A percentile compares a stretch with the other conserved stretches of the same genome.
Evolutionary conservation across 1,140 invertebrate species (phyloP).

Genomic region (Laodelphax striatellus): DNA sequence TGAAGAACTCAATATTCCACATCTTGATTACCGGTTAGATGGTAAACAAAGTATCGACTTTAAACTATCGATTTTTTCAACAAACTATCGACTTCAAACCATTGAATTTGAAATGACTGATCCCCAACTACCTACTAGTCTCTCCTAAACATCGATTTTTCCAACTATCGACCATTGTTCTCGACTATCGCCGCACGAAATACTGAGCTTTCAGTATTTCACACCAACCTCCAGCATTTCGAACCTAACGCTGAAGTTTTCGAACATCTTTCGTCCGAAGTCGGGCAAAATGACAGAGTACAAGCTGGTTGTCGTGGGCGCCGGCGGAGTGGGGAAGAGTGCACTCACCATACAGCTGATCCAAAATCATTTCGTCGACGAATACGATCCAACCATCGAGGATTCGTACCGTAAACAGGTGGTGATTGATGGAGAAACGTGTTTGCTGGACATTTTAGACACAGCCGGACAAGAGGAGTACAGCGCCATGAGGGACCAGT

Average conservation of each 20-base stretch:
- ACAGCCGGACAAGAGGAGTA: conserved; percentile 93
- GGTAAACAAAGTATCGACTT: no score
- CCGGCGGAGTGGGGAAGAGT: conserved; percentile 99
- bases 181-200: no score
- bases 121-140: no score
- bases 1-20: no score
- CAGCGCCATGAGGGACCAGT: conserved; percentile 95
- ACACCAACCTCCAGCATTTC: no score
- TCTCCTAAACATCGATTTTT: no score
- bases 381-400: conserved; percentile 84
- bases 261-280: conserved; percentile 17
- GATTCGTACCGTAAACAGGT: conserved; percentile 98
- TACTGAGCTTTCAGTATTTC: no score
- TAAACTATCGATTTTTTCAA: no score
- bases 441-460: conserved; percentile 94
- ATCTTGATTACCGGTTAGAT: no score
- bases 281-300: conserved; percentile 59
- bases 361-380: conserved; percentile 99
- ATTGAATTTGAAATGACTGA: no score
- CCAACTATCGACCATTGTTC: no score
- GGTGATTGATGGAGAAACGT: conserved; percentile 98
- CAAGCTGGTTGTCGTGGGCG: conserved; percentile 75
- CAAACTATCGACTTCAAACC: no score
- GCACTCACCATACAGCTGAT: conserved; percentile 98
- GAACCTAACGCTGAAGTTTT: background rate